Evolutionary conservation across 2,888 invertebrate genomes (phyloP), one percentile per base, ranked within the genome.

Genomic region (Rugalucina vietnamica): DNA sequence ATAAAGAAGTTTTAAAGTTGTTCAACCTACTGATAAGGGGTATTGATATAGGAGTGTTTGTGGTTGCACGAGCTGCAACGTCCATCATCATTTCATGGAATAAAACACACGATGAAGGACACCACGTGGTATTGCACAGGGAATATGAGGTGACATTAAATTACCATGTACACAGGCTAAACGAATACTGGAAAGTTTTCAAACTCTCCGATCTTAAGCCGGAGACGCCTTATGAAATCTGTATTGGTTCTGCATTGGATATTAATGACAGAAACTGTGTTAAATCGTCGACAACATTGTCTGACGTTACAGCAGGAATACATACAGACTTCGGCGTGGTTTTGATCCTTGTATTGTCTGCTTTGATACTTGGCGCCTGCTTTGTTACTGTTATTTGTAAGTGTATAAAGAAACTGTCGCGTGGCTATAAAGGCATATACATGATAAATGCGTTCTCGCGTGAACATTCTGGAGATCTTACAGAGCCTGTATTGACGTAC

Each of bases 181-280:
- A 70, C 5, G 60, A 69, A 2, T 78, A 69, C 50, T 77, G 73
- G 77, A 82, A 74, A 54, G 32, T 82, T 37, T 70, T 74, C 21
- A 29, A 73, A 54, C 36, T 82, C 34, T 54, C 49, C 34, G 54
- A 65, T 32, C 50, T 82, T 14, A 43, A 73, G 49, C 78, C 77
- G 39, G 73, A 37, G n/a, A 82, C 82, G 21, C 54, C 74, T 54
- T 82, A 82, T 39, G 78, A 82, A 50, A 75, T 82, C 10, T 82
- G 82, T 36, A 74, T 82, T 10, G 78, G 78, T 0, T 77, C 82
- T 21, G 69, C 37, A 27, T 60, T 50, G 21, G 82, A 82, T 36
- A 69, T 69, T 4, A 77, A 74, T 57, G 82, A 82, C 57, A 78
- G 37, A 70, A 78, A 43, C 3, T 82, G 82, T 24, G 29, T 74